Evolutionary conservation across 2,113 vertebrate genomes (phyloP).

Genomic region (Xiphophorus couchianus): DNA sequence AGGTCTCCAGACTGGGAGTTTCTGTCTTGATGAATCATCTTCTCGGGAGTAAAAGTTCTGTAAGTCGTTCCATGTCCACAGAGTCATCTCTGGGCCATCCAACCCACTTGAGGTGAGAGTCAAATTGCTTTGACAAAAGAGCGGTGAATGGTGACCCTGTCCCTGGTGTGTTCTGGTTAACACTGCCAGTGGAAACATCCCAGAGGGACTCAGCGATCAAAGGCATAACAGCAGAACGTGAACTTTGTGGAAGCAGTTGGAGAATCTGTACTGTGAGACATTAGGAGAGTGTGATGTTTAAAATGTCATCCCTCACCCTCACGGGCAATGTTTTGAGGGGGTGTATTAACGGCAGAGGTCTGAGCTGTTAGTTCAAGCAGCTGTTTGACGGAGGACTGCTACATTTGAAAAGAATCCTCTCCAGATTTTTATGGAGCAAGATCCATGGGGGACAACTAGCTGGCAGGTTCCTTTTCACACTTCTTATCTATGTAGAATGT

Average conservation of each 20-base stretch:
- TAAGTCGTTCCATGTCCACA: conserved; percentile 2
- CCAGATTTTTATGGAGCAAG: neutral
- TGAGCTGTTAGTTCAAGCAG: conserved; percentile 8
- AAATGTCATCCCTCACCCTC: conserved; percentile 34
- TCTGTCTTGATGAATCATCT: conserved; percentile 35
- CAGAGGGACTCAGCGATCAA: conserved; percentile 34
- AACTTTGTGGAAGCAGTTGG: conserved; percentile 19
- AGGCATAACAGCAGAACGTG: conserved; percentile 19
- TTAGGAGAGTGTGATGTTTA: conserved; percentile 13
- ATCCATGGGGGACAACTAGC: neutral
- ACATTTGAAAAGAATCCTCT: neutral
- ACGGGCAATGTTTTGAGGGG: neutral
- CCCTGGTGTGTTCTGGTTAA: conserved; percentile 35
- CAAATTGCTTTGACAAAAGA: conserved; percentile 47
- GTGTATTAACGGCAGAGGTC: neutral
- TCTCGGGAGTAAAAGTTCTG: conserved; percentile 24
- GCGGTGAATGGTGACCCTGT: conserved; percentile 19
- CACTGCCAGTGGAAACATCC: conserved; percentile 35
- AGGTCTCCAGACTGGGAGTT: conserved; percentile 33
- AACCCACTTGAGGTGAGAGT: conserved; percentile 33
- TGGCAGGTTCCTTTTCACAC: neutral
- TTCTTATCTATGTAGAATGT: neutral
- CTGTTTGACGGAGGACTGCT: neutral
- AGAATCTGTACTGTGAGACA: conserved; percentile 10
- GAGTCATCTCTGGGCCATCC: conserved; percentile 11